Evolutionary conservation across 2,797 vertebrate genomes (phyloP).

Genomic region (Nothura maculosa): DNA sequence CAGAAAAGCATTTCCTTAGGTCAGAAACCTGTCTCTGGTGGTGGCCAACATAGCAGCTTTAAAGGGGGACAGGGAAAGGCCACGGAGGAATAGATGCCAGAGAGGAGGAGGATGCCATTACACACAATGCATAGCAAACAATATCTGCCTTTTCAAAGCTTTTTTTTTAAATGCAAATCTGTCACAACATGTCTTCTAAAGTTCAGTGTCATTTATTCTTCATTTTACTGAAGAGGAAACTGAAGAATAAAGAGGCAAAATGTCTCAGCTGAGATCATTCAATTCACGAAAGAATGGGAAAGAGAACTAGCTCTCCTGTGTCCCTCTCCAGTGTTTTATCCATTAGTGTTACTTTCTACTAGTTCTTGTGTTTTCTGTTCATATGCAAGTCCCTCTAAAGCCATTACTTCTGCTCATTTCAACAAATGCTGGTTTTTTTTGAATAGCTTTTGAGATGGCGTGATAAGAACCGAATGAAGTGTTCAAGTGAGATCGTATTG

Average conservation of each 20-base stretch:
- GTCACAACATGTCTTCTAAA: neutral
- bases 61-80: neutral
- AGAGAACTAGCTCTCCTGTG: neutral
- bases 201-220: neutral
- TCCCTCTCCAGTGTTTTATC: neutral
- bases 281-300: neutral
- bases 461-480: neutral
- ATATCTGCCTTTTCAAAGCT: neutral
- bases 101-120: too few relatives aligned
- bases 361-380: neutral
- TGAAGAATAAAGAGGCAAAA: neutral
- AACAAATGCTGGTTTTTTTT: neutral
- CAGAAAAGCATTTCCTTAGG: neutral
- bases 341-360: neutral
- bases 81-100: neutral
- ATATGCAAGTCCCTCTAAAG: neutral
- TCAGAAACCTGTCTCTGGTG: neutral
- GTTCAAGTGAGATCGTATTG: neutral
- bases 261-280: neutral
- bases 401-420: neutral
- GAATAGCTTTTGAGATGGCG: neutral
- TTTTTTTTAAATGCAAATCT: neutral
- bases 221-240: neutral
- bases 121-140: neutral
- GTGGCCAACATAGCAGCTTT: neutral